Base-by-base conservation (phyloP, 2,888 invertebrate genomes). In the Tenthredo amoena region DNA sequence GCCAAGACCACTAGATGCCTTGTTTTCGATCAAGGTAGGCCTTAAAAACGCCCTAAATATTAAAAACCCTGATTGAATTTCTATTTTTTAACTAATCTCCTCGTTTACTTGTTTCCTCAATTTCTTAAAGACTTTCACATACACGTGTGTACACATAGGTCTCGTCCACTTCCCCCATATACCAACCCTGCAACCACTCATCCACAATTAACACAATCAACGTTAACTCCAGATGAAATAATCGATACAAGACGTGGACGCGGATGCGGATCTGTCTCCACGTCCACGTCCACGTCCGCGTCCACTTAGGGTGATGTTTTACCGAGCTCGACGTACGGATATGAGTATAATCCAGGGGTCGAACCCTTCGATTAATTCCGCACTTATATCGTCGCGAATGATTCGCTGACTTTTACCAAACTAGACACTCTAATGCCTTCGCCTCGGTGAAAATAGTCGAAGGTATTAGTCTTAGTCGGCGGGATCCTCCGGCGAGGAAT, bases 21-120 rank as follows among this genome's bases (percentile, higher is more conserved):
- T 93, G 93, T 93, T 90, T 93, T 93, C 93, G 94, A 94, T 91
- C 94, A 94, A 94, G 94, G 94, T 94, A 94, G 94, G 94, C 91
- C n/a, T 81, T 37, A 21, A 55, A 55, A 55, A 34, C 58, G 76
- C 47, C 77, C 31, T 77, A 74, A 26, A 31, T 18, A 81, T 12
- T 21, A 37, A n/a, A 74, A 31, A 74, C 10, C 62, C 71, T 18
- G 21, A 62, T 21, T 55, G 21, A 62, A 62, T 26, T 26, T 21
- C 9, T 2, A 3, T 10, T 58, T 7, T 43, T 43, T 10, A 47
- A 47, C 12, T 3, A 47, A 47, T 47, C 47, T 47, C 47, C 15
- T 47, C 12, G 12, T 47, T 1, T 15, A 47, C 2, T 47, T 47
- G 47, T 47, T 47, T 47, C 47, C 47, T 15, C 12, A 47, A 47